Percentiles rank a stretch among this genome's conserved stretches.
These are phyloP conservation scores for Naja naja DNA, from an alignment of 2,113 vertebrate genomes.

Conservation along the genomic window DNA sequence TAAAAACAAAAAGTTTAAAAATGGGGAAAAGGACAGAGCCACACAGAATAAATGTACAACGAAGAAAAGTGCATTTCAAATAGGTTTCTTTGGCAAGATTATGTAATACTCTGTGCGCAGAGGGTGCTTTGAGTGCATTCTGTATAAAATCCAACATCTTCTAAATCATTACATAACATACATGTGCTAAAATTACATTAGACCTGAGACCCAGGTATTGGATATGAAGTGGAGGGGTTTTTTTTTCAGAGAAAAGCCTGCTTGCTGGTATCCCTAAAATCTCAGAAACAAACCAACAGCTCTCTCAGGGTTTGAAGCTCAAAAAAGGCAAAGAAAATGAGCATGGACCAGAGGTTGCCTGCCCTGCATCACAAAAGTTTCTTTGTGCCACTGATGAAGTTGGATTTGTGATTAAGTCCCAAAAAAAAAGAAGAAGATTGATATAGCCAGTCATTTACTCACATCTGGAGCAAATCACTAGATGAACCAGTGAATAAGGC, in stretches of 20 bases:
- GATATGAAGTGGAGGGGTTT: neutral
- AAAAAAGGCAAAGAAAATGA: conserved; percentile 3
- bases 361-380: conserved; percentile 2
- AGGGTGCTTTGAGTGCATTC: conserved; percentile 41
- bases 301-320: conserved; percentile 9
- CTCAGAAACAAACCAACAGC: neutral
- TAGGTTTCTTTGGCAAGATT: conserved; percentile 79
- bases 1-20: conserved; percentile 21
- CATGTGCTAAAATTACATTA: conserved; percentile 42
- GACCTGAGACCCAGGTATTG: conserved; percentile 49
- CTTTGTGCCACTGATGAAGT: conserved; percentile 1
- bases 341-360: neutral
- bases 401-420: neutral
- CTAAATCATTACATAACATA: conserved; percentile 59
- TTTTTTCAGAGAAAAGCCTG: neutral
- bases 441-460: conserved; percentile 31
- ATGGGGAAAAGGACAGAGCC: conserved; percentile 38
- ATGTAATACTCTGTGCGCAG: conserved; percentile 63
- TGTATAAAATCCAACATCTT: conserved; percentile 56
- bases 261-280: neutral
- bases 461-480: neutral
- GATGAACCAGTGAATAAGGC: neutral
- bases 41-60: conserved; percentile 56
- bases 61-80: conserved; percentile 72
- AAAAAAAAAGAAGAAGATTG: conserved; percentile 17